Percentiles rank a stretch among this genome's conserved stretches.
Conservation (phyloP, 2,888 invertebrate genomes). For the Lacanobia oleracea region DNA sequence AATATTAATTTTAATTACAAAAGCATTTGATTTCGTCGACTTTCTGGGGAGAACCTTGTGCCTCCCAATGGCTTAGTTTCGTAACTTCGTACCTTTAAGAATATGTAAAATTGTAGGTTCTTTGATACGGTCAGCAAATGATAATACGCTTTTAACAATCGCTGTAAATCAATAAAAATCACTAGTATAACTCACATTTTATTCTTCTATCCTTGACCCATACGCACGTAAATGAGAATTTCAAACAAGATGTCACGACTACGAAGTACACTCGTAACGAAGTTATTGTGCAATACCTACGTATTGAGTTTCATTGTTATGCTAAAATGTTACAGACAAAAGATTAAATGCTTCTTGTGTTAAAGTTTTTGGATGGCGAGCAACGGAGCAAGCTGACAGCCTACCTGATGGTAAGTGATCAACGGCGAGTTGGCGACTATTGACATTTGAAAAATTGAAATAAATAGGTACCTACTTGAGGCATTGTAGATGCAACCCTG, state of each 20-base stretch:
- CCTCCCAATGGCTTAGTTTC: too few species aligned
- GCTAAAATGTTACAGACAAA: conserved; percentile 2
- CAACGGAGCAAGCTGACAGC: background rate
- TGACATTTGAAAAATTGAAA: too few species aligned
- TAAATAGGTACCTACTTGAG: too few species aligned
- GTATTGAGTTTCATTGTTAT: conserved; percentile 38
- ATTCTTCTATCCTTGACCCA: conserved; percentile 40
- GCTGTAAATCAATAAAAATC: conserved; percentile 8
- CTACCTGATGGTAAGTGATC: too few species aligned
- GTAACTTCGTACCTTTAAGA: too few species aligned
- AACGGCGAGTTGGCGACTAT: too few species aligned
- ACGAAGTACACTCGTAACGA: background rate
- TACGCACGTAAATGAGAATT: conserved; percentile 24
- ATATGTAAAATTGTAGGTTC: too few species aligned
- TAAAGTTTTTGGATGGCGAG: background rate
- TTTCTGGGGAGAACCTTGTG: too few species aligned
- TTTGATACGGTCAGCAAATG: background rate
- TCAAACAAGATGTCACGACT: conserved; percentile 48
- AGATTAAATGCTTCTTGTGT: background rate
- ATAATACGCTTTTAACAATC: background rate
- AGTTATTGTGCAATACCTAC: conserved; percentile 32
- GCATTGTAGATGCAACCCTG: too few species aligned
- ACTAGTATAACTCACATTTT: background rate
- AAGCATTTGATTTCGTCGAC: too few species aligned
- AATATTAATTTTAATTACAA: too few species aligned